Evolutionary conservation across 2,888 invertebrate genomes (phyloP).

Genomic region (Mimas tiliae): DNA sequence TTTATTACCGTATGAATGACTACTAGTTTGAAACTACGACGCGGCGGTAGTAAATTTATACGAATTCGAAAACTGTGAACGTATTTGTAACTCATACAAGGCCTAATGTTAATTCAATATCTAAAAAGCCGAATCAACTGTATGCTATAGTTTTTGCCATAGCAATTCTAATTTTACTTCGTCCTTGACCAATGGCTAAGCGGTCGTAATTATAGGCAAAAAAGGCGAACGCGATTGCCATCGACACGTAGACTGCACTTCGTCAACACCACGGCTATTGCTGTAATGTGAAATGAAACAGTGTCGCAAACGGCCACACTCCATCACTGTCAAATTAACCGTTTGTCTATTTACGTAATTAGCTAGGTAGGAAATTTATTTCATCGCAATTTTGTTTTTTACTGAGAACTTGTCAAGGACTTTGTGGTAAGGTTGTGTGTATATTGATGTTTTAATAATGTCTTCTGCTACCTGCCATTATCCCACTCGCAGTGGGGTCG

Average conservation of each 20-base stretch:
- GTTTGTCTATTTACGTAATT: conserved; percentile 23
- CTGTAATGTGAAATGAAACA: conserved; percentile 13
- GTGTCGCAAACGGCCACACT: conserved; percentile 19
- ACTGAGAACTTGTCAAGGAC: conserved; percentile 1
- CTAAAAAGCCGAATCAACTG: not conserved
- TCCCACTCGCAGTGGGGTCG: no score
- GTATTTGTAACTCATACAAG: no score
- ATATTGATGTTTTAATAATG: not conserved
- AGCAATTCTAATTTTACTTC: not conserved
- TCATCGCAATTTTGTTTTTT: conserved; percentile 11
- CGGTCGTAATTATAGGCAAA: not conserved
- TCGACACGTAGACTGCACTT: conserved; percentile 5
- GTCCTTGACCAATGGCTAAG: not conserved
- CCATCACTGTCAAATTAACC: conserved; percentile 11
- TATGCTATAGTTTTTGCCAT: not conserved
- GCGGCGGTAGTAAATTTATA: no score
- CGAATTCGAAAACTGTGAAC: no score
- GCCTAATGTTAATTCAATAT: no score
- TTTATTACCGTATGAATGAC: no score
- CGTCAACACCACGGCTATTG: conserved; percentile 3
- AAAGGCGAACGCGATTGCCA: not conserved
- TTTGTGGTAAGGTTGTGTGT: not conserved
- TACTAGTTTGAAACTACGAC: no score
- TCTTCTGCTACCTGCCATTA: no score
- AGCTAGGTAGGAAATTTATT: conserved; percentile 6